phyloP scores from a whole-genome alignment of 2,888 invertebrate genomes.

The Danaus chrysippus region DNA sequence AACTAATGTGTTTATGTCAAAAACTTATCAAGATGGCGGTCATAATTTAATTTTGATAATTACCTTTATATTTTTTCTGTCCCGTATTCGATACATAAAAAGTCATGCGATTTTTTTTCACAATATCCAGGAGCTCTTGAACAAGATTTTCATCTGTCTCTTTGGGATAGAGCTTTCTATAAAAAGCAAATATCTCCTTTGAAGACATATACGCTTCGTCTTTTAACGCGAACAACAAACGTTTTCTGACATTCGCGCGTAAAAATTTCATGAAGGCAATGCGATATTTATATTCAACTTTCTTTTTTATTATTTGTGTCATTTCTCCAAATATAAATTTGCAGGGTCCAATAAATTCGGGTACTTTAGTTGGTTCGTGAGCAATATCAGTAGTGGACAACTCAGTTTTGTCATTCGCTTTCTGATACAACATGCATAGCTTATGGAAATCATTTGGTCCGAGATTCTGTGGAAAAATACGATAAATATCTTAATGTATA shows the following conservation, averaged over 20 bases:
- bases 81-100: conserved; percentile 6
- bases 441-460: conserved; percentile 34
- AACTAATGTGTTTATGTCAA: too few species aligned
- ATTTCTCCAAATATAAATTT: conserved; percentile 27
- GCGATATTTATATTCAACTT: conserved; percentile 11
- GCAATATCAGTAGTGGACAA: background rate
- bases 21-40: too few species aligned
- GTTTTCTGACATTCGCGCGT: conserved; percentile 32
- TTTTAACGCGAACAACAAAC: conserved; percentile 33
- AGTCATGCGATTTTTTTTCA: conserved; percentile 29
- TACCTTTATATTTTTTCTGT: conserved; percentile 3
- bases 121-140: conserved; percentile 26
- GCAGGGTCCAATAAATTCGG: conserved; percentile 28
- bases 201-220: conserved; percentile 24
- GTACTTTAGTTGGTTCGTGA: conserved; percentile 15
- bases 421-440: conserved; percentile 18
- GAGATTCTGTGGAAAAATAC: conserved; percentile 38
- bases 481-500: background rate
- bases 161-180: conserved; percentile 34
- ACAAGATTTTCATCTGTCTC: conserved; percentile 34
- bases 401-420: conserved; percentile 15
- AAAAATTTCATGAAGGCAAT: conserved; percentile 20
- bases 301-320: conserved; percentile 15
- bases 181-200: conserved; percentile 29
- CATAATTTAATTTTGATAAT: too few species aligned